These are phyloP conservation scores for Agrochola macilenta DNA, from an alignment of 2,888 invertebrate species.

Conservation along the genomic window DNA sequence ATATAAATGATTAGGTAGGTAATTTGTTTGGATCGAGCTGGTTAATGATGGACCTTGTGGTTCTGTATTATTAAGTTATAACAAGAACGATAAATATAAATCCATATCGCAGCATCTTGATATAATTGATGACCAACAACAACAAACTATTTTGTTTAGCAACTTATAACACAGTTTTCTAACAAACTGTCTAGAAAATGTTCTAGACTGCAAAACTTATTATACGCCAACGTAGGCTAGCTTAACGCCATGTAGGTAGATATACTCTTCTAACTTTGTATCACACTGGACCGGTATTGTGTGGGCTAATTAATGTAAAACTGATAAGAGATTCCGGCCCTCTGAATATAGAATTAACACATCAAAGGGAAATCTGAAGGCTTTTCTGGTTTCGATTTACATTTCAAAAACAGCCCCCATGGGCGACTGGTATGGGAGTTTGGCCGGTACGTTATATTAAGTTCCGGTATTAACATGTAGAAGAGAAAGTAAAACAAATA, in stretches of 20 bases:
- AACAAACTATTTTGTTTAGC: constrained; percentile 16
- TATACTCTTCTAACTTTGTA: constrained; percentile 8
- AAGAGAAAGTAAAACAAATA: too few species aligned
- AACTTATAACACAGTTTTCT: constrained; percentile 32
- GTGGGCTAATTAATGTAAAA: constrained; percentile 79
- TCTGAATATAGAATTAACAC: constrained; percentile 85
- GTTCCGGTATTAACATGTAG: neutral
- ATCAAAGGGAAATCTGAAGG: constrained; percentile 84
- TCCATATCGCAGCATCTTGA: constrained; percentile 1
- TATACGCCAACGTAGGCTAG: too few species aligned
- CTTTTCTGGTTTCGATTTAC: constrained; percentile 86
- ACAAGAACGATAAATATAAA: constrained; percentile 2
- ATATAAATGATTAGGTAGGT: too few species aligned
- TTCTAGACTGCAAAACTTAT: constrained; percentile 17
- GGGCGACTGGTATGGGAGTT: constrained; percentile 65
- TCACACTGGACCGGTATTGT: constrained; percentile 52
- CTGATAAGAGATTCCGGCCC: constrained; percentile 76
- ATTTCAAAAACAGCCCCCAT: constrained; percentile 83
- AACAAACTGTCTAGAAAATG: constrained; percentile 10
- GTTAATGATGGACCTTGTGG: neutral
- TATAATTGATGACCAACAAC: constrained; percentile 29
- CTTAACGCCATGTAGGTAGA: neutral
- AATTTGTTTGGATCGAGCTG: neutral
- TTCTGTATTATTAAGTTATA: neutral
- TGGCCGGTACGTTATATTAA: constrained; percentile 13